A percentile compares a stretch with the other conserved stretches of the same genome.
These are phyloP conservation scores for Atrichornis clamosus DNA, from an alignment of 2,113 vertebrate genomes.

Conservation along the genomic window DNA sequence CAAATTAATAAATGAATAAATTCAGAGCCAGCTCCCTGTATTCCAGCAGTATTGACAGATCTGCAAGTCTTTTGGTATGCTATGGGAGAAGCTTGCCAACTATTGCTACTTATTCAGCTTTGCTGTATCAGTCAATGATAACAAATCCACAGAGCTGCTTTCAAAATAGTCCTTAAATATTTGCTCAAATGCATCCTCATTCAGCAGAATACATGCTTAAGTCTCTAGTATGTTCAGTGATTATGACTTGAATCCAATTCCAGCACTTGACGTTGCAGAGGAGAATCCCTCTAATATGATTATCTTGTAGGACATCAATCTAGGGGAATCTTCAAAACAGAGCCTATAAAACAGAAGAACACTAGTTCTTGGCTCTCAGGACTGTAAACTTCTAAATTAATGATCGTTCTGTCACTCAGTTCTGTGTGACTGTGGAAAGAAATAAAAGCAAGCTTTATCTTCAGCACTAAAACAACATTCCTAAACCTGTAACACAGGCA, in stretches of 20 bases:
- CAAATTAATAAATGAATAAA: neutral
- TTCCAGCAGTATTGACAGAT: neutral
- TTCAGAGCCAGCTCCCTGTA: neutral
- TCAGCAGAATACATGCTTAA: neutral
- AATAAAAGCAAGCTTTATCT: neutral
- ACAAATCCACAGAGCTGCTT: neutral
- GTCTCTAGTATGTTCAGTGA: neutral
- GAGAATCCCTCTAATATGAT: conserved; percentile 19
- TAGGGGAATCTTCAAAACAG: neutral
- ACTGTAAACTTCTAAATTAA: neutral
- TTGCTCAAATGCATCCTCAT: neutral
- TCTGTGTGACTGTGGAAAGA: neutral
- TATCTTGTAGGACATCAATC: neutral
- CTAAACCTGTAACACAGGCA: neutral
- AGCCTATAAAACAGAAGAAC: neutral
- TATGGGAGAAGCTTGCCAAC: neutral
- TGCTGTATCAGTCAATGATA: neutral
- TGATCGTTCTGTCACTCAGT: neutral
- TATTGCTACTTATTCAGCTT: neutral
- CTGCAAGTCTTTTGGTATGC: neutral
- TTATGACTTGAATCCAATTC: conserved; percentile 1
- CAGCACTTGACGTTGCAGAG: accelerated
- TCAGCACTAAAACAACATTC: neutral
- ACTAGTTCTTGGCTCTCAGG: neutral
- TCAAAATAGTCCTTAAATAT: neutral